Conservation (phyloP, 2,888 invertebrate species). For the Pseudolycoriella hygida region DNA sequence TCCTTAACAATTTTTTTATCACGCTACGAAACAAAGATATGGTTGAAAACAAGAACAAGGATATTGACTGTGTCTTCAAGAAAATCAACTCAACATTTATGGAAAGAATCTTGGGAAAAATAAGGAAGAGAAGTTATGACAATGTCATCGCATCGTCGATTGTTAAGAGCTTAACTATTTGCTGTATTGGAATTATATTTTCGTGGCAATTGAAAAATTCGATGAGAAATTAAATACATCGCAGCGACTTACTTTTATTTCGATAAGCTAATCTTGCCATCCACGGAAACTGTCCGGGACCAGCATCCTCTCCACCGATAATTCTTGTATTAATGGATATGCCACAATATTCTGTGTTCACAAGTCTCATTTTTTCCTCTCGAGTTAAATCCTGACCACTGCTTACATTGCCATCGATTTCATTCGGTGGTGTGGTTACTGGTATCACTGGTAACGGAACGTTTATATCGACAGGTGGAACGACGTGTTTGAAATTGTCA, state of each 20-base stretch:
- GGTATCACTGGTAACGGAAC: not conserved
- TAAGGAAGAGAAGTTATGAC: not conserved
- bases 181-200: conserved; percentile 16
- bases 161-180: conserved; percentile 15
- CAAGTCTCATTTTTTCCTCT: conserved; percentile 5
- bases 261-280: conserved; percentile 31
- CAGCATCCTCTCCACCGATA: conserved; percentile 30
- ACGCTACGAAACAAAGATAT: too few species aligned
- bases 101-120: not conserved
- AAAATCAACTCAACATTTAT: not conserved
- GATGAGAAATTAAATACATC: not conserved
- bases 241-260: conserved; percentile 22
- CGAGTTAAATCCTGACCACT: not conserved
- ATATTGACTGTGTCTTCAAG: not conserved
- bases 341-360: conserved; percentile 20
- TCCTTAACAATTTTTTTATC: too few species aligned
- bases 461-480: conserved; percentile 1
- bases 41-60: not conserved
- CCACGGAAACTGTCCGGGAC: conserved; percentile 39
- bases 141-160: conserved; percentile 11
- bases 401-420: not conserved
- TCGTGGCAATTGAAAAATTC: conserved; percentile 14
- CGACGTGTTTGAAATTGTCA: conserved; percentile 1
- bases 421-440: not conserved
- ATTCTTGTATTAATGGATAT: conserved; percentile 24